phyloP scores from a whole-genome alignment of 2,888 invertebrate species.

The Mesochorus sp. region DNA sequence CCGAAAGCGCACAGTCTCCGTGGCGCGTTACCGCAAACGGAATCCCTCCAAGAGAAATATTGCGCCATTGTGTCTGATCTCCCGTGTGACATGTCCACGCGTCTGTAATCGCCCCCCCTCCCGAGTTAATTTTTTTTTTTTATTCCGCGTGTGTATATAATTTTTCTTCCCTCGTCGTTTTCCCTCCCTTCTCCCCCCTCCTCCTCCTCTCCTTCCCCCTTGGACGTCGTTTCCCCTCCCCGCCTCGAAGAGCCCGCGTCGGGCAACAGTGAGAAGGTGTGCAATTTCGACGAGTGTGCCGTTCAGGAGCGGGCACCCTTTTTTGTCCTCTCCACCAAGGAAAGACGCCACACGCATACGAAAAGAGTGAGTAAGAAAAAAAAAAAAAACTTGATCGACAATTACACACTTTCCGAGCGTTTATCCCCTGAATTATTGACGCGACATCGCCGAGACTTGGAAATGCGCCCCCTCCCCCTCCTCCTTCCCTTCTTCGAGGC shows the following conservation, averaged over 20 bases:
- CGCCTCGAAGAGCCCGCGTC: neutral
- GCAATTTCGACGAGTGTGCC: neutral
- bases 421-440: neutral
- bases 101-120: neutral
- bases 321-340: neutral
- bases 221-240: neutral
- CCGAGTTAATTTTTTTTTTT: constrained; percentile 20
- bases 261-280: neutral
- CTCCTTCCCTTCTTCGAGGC: constrained; percentile 66
- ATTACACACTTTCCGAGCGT: neutral
- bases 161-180: neutral
- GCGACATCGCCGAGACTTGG: neutral
- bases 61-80: too few species aligned
- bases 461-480: too few species aligned
- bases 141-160: neutral
- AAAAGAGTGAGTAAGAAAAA: neutral
- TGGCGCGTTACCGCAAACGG: too few species aligned
- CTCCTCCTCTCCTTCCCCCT: neutral
- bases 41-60: too few species aligned
- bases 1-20: too few species aligned
- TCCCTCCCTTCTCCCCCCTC: neutral
- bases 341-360: neutral
- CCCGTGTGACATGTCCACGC: too few species aligned
- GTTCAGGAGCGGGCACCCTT: neutral
- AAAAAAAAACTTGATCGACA: neutral